Conservation (phyloP, 2,797 vertebrate genomes). For the Ficedula albicollis region DNA sequence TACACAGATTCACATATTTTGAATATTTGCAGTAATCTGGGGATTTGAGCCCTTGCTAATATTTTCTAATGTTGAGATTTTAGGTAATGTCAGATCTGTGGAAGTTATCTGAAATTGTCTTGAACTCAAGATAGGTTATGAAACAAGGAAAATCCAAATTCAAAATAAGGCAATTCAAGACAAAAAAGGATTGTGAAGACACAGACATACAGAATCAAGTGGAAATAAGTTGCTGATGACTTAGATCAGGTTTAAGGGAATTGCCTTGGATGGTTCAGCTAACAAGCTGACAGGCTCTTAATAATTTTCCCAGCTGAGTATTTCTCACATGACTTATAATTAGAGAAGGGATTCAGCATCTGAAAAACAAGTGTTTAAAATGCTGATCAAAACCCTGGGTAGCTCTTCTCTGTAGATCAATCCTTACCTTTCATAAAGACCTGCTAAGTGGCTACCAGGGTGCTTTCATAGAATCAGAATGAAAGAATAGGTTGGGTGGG, state of each 20-base stretch:
- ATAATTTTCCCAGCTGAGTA: background rate
- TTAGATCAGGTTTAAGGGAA: background rate
- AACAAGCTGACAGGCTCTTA: background rate
- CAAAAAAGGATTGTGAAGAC: background rate
- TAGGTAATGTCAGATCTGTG: background rate
- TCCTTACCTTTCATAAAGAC: background rate
- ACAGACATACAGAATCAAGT: background rate
- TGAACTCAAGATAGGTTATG: background rate
- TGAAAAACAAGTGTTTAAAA: background rate
- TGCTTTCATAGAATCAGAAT: background rate
- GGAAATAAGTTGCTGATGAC: background rate
- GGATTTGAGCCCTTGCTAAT: background rate
- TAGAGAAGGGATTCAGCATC: background rate
- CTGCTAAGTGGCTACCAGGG: background rate
- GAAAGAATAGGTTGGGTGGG: background rate
- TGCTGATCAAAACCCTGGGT: background rate
- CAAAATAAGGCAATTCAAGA: background rate
- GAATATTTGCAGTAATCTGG: background rate
- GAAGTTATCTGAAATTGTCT: background rate
- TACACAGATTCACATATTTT: background rate
- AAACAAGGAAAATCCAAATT: background rate
- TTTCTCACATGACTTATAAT: background rate
- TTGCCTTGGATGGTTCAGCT: background rate
- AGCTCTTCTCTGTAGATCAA: background rate
- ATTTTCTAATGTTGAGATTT: background rate